phyloP scores from a whole-genome alignment of 2,888 invertebrate genomes.

The Rutpela maculata region DNA sequence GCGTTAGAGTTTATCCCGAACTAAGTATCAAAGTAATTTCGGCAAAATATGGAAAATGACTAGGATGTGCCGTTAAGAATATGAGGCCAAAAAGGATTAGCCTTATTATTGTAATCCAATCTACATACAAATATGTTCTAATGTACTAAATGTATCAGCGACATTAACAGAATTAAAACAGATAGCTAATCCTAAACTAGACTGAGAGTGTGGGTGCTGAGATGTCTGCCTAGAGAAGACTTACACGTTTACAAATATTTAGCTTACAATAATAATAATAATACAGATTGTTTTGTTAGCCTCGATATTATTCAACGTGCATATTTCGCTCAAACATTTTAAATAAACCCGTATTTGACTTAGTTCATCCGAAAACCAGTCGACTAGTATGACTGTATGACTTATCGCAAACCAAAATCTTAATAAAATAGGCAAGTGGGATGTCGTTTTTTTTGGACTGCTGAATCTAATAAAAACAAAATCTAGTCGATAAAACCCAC shows the following conservation, averaged over 20 bases:
- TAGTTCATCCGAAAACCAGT: no score
- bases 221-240: not conserved
- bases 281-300: no score
- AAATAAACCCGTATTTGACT: no score
- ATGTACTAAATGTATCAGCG: slow-evolving; percentile 19
- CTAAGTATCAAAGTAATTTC: slow-evolving; percentile 50
- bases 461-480: no score
- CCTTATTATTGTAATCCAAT: slow-evolving; percentile 17
- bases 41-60: slow-evolving; percentile 26
- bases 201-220: not conserved
- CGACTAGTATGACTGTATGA: no score
- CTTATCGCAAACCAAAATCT: no score
- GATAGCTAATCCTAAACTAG: not conserved
- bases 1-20: slow-evolving; percentile 60
- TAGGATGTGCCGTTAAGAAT: slow-evolving; percentile 24
- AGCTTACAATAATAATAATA: no score
- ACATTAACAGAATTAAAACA: slow-evolving; percentile 11
- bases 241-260: not conserved
- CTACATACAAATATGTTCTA: slow-evolving; percentile 35
- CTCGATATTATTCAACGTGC: no score
- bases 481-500: no score
- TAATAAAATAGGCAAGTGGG: no score
- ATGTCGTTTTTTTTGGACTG: no score
- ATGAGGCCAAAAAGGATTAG: slow-evolving; percentile 21
- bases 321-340: no score